Percentiles rank a stretch among this genome's conserved stretches.
Evolutionary conservation across 1,140 invertebrate genomes (phyloP).

Genomic region (Pectinophora gossypiella): DNA sequence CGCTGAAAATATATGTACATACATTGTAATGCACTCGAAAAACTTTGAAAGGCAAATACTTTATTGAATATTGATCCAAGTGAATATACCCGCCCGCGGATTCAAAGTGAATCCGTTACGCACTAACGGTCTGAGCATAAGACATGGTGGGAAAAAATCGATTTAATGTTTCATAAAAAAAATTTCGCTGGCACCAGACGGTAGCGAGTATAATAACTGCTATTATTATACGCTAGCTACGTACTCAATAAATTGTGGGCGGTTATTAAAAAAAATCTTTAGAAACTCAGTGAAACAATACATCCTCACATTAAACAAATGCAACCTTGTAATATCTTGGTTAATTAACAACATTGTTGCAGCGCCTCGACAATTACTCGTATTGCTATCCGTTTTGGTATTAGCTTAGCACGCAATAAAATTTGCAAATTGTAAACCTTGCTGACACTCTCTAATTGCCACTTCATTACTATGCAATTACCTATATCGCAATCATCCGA

Average conservation of each 20-base stretch:
- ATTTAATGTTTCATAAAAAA: conserved; percentile 1
- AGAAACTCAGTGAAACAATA: conserved; percentile 16
- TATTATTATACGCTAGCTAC: neutral
- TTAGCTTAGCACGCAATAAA: neutral
- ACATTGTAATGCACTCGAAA: too few species aligned
- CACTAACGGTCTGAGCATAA: neutral
- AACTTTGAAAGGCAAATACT: too few species aligned
- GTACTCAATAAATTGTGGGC: neutral
- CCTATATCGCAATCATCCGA: too few species aligned
- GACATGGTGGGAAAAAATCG: neutral
- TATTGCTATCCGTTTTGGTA: conserved; percentile 19
- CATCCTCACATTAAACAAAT: conserved; percentile 20
- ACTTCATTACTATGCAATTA: too few species aligned
- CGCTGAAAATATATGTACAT: too few species aligned
- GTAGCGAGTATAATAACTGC: conserved; percentile 1
- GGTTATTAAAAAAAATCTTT: conserved; percentile 8
- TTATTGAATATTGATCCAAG: too few species aligned
- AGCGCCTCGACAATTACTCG: conserved; percentile 1
- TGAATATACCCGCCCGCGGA: too few species aligned
- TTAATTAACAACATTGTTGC: conserved; percentile 32
- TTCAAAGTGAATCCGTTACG: too few species aligned
- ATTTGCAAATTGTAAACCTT: neutral
- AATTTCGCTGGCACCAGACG: neutral
- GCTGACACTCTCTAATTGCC: too few species aligned
- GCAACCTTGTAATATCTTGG: conserved; percentile 13